A percentile compares a stretch with the other conserved stretches of the same genome.
phyloP scores from a whole-genome alignment of 1,140 invertebrate species.

The Dolichoris vasculosae region DNA sequence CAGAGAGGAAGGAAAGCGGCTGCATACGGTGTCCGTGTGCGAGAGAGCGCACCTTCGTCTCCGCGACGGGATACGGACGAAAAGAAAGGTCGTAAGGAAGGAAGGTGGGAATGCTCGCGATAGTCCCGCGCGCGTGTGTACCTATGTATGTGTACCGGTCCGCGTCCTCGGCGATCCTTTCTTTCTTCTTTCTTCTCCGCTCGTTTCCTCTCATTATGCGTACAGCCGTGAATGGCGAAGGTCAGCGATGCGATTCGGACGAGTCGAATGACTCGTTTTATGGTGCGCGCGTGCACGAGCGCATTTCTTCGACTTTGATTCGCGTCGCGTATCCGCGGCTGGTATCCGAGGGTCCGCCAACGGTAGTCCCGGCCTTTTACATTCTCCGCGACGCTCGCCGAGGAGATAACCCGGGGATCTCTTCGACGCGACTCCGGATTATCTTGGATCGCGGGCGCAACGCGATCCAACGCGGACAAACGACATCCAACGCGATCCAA shows the following conservation, averaged over 20 bases:
- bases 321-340: background rate
- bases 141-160: background rate
- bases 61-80: constrained; percentile 38
- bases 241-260: constrained; percentile 49
- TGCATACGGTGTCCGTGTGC: background rate
- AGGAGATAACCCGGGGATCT: too few species aligned
- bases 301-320: constrained; percentile 29
- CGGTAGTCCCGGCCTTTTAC: background rate
- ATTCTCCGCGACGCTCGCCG: background rate
- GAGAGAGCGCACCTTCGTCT: background rate
- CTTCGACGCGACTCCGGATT: too few species aligned
- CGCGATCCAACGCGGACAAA: too few species aligned
- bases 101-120: constrained; percentile 49
- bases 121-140: background rate
- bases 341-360: background rate
- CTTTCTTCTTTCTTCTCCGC: constrained; percentile 31
- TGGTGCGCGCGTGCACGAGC: background rate
- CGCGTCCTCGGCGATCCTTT: constrained; percentile 38
- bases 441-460: background rate
- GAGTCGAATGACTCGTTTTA: constrained; percentile 50
- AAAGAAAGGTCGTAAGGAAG: constrained; percentile 49
- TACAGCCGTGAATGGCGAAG: constrained; percentile 34
- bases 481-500: too few species aligned
- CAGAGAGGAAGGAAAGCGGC: constrained; percentile 30
- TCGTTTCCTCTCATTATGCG: constrained; percentile 3